phyloP scores from a whole-genome alignment of 2,888 invertebrate genomes.

The Lymantria dispar region DNA sequence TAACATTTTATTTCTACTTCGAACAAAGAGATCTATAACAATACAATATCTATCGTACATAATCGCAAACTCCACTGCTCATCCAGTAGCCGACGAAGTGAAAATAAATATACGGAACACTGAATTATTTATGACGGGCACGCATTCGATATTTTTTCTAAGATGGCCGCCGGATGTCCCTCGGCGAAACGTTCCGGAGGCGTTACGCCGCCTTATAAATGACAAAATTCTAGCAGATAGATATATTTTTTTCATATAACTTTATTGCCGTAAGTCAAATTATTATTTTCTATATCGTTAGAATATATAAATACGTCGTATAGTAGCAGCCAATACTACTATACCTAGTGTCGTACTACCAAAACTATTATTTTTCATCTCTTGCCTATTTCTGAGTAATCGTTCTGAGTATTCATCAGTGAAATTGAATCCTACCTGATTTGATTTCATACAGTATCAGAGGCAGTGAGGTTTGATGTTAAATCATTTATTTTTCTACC shows the following conservation, averaged over 20 bases:
- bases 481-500: no score
- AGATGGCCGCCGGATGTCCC: conserved; percentile 45
- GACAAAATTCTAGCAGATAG: conserved; percentile 7
- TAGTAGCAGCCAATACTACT: not conserved
- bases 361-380: no score
- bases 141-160: conserved; percentile 35
- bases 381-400: no score
- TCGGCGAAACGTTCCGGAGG: conserved; percentile 37
- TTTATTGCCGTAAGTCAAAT: not conserved
- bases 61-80: conserved; percentile 18
- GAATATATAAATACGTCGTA: not conserved
- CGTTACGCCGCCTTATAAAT: conserved; percentile 30
- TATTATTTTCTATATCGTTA: not conserved
- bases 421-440: no score
- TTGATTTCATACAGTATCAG: no score
- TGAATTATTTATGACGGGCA: conserved; percentile 36
- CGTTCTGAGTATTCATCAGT: no score
- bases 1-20: not conserved
- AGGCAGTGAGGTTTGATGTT: no score
- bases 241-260: conserved; percentile 4
- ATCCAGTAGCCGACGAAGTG: conserved; percentile 23
- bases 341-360: no score
- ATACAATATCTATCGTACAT: conserved; percentile 18
- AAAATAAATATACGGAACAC: conserved; percentile 37
- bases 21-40: conserved; percentile 4